Percentiles rank a stretch among this genome's conserved stretches.
phyloP scores from a whole-genome alignment of 92 coral and sea anemone species.

The Parazoanthus darwini region DNA sequence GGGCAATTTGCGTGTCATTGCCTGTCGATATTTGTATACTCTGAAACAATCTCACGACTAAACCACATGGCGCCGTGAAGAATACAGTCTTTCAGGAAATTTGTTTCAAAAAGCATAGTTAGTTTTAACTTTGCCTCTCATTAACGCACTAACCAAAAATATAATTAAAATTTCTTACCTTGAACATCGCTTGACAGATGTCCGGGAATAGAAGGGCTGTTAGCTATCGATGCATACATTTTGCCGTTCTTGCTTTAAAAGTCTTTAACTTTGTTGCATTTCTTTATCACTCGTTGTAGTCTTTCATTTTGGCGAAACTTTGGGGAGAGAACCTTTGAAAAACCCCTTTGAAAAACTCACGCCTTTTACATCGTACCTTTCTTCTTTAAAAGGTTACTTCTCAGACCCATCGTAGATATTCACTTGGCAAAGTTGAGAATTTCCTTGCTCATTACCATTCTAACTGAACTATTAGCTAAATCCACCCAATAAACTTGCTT shows the following conservation, averaged over 20 bases:
- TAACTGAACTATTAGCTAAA: neutral
- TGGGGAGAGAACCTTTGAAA: neutral
- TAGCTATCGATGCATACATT: slow-evolving; percentile 7
- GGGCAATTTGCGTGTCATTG: too few species aligned
- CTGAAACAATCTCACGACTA: too few species aligned
- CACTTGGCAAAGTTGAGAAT: neutral
- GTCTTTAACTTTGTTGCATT: neutral
- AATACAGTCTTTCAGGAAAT: too few species aligned
- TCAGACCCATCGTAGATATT: too few species aligned
- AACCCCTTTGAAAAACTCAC: neutral
- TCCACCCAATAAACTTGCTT: neutral
- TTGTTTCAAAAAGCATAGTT: too few species aligned
- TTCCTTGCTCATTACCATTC: neutral
- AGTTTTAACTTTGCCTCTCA: too few species aligned
- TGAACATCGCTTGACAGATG: neutral
- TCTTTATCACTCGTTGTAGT: neutral
- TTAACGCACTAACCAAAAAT: neutral
- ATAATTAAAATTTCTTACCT: neutral
- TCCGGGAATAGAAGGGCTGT: neutral
- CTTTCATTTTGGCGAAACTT: neutral
- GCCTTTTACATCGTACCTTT: neutral
- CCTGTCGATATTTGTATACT: too few species aligned
- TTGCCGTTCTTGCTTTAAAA: neutral
- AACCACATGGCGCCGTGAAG: too few species aligned
- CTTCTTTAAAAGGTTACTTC: neutral